Evolutionary conservation across 2,797 vertebrate genomes (phyloP), one percentile per base, ranked within the genome.

Genomic region (Chelidonichthys spinosus): DNA sequence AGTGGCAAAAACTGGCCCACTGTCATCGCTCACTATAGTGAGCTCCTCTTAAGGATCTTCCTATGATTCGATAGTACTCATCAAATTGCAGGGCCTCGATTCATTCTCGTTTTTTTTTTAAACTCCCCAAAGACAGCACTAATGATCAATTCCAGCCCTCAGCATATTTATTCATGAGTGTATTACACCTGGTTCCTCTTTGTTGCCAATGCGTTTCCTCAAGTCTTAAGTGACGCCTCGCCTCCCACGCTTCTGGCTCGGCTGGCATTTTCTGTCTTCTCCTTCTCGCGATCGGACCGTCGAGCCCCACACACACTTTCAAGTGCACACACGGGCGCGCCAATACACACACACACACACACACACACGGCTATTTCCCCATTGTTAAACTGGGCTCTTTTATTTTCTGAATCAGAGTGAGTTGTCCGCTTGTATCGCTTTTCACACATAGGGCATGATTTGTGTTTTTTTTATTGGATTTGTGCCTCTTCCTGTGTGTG

Each of bases 141-240:
- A 90, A 92, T 91, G 90, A 91, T 90, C 85, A 84, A 79, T 89
- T 89, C 76, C 82, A 87, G 76, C 82, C 83, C 81, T 82, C 70
- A 69, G 69, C 84, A 82, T 88, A 87, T 89, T 92, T 90, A 91
- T 92, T 89, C 85, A 90, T 84, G 87, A 87, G 84, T 84, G 76
- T 84, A 89, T 91, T 92, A 91, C 85, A 91, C 87, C 90, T 89
- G 88, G 78, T 86, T 89, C 78, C 75, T 85, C 81, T 90, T 85
- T 88, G 83, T 86, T 88, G 80, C 85, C 17, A 67, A 79, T 85
- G 77, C 89, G 83, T 85, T 88, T 92, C 82, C 81, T 85, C 71
- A 87, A 90, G 76, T 85, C 87, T 85, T 89, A 81, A 75, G 82
- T 73, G 89, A 82, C 5, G 54, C 72, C 85, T 80, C 70, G 66